phyloP scores from a whole-genome alignment of 2,888 invertebrate genomes.

The Lordiphosa andalusiaca region DNA sequence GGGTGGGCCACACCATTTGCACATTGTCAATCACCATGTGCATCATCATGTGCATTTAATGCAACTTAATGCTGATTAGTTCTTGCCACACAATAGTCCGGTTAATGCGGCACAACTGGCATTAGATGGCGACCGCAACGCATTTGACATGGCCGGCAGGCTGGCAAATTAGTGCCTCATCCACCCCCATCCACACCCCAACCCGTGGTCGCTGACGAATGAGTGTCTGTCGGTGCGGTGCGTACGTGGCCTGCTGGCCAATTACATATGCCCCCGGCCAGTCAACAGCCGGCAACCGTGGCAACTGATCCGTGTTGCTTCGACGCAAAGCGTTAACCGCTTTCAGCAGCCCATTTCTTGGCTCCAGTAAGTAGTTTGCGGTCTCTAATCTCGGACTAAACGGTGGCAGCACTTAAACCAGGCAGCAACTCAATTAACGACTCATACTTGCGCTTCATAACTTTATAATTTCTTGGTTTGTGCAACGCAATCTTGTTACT shows the following conservation, averaged over 20 bases:
- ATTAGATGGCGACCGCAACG: slow-evolving; percentile 29
- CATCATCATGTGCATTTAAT: slow-evolving; percentile 8
- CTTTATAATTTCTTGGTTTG: slow-evolving; percentile 49
- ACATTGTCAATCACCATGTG: slow-evolving; percentile 14
- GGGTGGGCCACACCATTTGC: slow-evolving; percentile 6
- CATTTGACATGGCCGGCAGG: slow-evolving; percentile 42
- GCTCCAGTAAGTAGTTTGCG: slow-evolving; percentile 33
- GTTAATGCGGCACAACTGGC: slow-evolving; percentile 31
- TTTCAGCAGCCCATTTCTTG: slow-evolving; percentile 33
- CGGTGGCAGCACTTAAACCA: slow-evolving; percentile 25
- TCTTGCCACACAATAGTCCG: slow-evolving; percentile 37
- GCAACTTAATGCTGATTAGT: slow-evolving; percentile 56
- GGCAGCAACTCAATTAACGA: slow-evolving; percentile 55
- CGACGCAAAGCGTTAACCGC: slow-evolving; percentile 60
- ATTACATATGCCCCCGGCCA: slow-evolving; percentile 47
- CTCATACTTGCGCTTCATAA: slow-evolving; percentile 6
- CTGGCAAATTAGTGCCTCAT: slow-evolving; percentile 47
- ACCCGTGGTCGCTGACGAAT: slow-evolving; percentile 34
- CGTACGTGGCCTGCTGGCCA: slow-evolving; percentile 35
- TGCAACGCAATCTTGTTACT: slow-evolving; percentile 48
- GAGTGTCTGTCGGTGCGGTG: slow-evolving; percentile 15
- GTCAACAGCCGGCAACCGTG: slow-evolving; percentile 3
- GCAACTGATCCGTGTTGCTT: slow-evolving; percentile 14
- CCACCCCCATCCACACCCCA: too few relatives aligned
- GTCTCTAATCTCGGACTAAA: slow-evolving; percentile 47